Evolutionary conservation across 2,797 vertebrate species (phyloP).

Genomic region (Pseudochaenichthys georgianus): DNA sequence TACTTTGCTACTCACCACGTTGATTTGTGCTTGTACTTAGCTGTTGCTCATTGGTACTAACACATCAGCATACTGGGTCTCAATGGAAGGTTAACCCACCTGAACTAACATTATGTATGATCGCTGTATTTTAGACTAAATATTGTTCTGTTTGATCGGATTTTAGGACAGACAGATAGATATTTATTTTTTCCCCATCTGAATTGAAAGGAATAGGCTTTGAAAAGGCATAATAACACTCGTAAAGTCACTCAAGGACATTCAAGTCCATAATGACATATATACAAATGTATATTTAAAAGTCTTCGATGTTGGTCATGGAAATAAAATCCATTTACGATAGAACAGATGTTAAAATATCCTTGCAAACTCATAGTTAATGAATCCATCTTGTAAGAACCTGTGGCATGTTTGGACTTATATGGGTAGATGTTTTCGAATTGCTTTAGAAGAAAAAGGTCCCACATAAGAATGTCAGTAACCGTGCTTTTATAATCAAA

Average conservation of each 20-base stretch:
- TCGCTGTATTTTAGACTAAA: constrained; percentile 7
- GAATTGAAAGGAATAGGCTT: background rate
- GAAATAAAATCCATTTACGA: background rate
- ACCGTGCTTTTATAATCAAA: background rate
- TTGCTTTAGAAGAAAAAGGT: constrained; percentile 2
- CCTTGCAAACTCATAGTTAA: background rate
- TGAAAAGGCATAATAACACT: background rate
- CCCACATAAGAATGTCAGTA: background rate
- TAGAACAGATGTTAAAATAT: constrained; percentile 1
- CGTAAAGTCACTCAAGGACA: background rate
- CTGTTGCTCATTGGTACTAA: background rate
- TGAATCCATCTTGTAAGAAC: background rate
- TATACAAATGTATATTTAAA: constrained; percentile 3
- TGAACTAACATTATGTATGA: constrained; percentile 3
- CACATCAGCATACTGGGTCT: background rate
- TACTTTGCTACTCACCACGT: background rate
- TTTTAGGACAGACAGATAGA: background rate
- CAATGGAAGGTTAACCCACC: constrained; percentile 7
- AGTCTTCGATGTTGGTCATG: background rate
- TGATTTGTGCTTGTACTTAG: background rate
- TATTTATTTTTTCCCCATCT: background rate
- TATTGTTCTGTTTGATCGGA: background rate
- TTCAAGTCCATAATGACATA: constrained; percentile 4
- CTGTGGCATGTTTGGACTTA: background rate
- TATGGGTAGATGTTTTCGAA: background rate